Evolutionary conservation across 2,113 vertebrate genomes (phyloP).

Genomic region (Chloropsis cyanopogon): DNA sequence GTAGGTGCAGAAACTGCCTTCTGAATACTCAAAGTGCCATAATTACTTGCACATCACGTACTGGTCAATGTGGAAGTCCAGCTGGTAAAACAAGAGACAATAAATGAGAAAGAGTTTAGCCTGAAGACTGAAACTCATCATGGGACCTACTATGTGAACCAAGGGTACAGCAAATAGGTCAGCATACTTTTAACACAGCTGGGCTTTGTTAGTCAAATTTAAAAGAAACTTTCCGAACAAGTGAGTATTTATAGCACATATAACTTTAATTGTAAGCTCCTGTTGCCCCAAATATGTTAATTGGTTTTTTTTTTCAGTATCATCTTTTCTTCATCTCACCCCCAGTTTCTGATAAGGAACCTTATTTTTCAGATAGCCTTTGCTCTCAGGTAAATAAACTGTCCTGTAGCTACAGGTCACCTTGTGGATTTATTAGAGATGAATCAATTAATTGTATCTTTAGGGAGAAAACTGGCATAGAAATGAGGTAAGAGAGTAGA

Average conservation of each 20-base stretch:
- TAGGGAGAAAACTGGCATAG: neutral
- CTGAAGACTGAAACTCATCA: neutral
- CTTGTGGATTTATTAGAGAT: neutral
- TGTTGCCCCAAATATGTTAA: neutral
- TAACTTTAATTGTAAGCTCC: neutral
- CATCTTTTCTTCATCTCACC: neutral
- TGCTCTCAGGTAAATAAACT: neutral
- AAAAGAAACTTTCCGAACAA: neutral
- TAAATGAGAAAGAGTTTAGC: neutral
- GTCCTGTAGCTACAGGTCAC: neutral
- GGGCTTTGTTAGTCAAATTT: neutral
- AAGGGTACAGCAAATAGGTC: neutral
- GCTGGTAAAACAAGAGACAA: neutral
- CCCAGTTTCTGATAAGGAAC: neutral
- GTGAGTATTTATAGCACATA: neutral
- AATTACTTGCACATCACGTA: neutral
- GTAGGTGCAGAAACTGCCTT: neutral
- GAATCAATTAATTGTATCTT: neutral
- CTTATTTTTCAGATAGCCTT: neutral
- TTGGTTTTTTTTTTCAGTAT: neutral
- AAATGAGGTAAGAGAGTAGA: neutral
- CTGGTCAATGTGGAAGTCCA: neutral
- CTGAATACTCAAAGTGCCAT: neutral
- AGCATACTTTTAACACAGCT: neutral
- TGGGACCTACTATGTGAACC: neutral